These are phyloP conservation scores for Halcyon badia DNA, from an alignment of 2,797 vertebrate genomes.

Conservation along the genomic window DNA sequence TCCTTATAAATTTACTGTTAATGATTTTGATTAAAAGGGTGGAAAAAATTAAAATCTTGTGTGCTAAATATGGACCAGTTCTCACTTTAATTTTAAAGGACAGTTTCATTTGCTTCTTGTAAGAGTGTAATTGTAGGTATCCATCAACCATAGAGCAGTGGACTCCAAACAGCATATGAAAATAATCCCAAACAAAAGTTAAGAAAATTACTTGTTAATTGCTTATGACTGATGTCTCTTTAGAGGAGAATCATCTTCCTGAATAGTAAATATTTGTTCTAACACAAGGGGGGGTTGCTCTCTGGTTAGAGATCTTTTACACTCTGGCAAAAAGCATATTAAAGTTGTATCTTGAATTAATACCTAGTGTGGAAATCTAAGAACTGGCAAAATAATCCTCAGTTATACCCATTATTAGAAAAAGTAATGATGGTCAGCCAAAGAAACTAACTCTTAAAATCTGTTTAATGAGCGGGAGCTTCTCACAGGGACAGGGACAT, in stretches of 20 bases:
- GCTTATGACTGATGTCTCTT: background rate
- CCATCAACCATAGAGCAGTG: background rate
- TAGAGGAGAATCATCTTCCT: background rate
- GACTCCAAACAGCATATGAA: background rate
- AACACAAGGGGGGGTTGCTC: background rate
- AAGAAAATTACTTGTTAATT: conserved; percentile 10
- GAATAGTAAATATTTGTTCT: background rate
- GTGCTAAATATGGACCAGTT: background rate
- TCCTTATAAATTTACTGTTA: background rate
- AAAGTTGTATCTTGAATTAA: background rate
- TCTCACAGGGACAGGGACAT: conserved; percentile 15
- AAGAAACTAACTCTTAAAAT: conserved; percentile 37
- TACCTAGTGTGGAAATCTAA: background rate
- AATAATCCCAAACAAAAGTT: background rate
- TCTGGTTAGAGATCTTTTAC: background rate
- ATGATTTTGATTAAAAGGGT: background rate
- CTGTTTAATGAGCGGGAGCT: conserved; percentile 41
- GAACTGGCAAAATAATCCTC: background rate
- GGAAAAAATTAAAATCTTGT: background rate
- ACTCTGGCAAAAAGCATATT: background rate
- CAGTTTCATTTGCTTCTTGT: background rate
- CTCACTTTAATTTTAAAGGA: background rate
- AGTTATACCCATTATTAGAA: conserved; percentile 2
- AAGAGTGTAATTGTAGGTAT: background rate
- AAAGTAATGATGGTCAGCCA: background rate